These are phyloP conservation scores for Campylomormyrus tamandua DNA, from an alignment of 2,113 vertebrate species.

Conservation along the genomic window DNA sequence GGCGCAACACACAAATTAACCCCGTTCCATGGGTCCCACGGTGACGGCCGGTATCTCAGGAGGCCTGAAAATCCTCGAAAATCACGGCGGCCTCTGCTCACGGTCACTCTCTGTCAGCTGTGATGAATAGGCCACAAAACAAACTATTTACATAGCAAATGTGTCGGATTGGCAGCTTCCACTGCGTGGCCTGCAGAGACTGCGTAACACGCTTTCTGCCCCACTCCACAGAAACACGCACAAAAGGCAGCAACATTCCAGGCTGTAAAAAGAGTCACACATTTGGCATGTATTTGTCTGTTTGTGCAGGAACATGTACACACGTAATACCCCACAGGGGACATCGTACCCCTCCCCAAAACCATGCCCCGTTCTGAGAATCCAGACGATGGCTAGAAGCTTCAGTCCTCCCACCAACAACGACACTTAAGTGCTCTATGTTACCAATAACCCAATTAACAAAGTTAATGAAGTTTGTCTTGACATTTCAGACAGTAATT, in stretches of 20 bases:
- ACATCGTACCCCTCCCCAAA: not conserved
- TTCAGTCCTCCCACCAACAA: not conserved
- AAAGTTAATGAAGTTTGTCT: not conserved
- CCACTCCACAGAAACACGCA: not conserved
- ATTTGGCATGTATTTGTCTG: not conserved
- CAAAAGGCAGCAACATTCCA: not conserved
- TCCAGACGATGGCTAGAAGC: not conserved
- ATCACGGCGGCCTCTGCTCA: not conserved
- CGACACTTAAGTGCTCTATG: not conserved
- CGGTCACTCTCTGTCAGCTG: not conserved
- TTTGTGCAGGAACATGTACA: not conserved
- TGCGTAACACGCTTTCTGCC: not conserved
- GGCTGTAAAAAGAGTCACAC: not conserved
- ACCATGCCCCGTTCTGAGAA: not conserved
- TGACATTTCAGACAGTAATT: not conserved
- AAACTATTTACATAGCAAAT: not conserved
- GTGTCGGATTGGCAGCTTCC: not conserved
- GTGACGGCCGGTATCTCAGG: not conserved
- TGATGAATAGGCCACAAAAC: not conserved
- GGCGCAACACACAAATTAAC: not conserved
- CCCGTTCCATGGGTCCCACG: not conserved
- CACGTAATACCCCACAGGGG: not conserved
- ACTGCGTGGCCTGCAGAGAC: not conserved
- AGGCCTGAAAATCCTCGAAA: not conserved
- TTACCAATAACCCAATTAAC: not conserved